Evolutionary conservation across 2,113 vertebrate genomes (phyloP).

Genomic region (Alligator mississippiensis): DNA sequence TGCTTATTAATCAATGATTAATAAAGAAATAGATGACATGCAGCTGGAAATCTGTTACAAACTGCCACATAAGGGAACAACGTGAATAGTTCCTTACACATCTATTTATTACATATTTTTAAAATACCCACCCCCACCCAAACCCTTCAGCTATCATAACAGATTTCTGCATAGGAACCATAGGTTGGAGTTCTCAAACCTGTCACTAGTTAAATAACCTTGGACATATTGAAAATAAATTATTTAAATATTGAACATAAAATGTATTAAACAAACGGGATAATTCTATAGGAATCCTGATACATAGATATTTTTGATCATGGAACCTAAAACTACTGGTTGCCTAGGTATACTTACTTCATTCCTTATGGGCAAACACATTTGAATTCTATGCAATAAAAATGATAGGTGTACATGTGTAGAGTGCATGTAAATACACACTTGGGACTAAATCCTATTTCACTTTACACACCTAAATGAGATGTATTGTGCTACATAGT

Average conservation of each 20-base stretch:
- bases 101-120: rapidly evolving
- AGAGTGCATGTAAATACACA: background rate
- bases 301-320: background rate
- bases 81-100: background rate
- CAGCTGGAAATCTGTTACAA: background rate
- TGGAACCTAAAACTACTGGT: background rate
- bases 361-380: background rate
- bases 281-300: background rate
- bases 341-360: background rate
- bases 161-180: background rate
- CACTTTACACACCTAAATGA: too few relatives aligned
- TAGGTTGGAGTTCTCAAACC: background rate
- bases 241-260: background rate
- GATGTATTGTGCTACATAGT: too few relatives aligned
- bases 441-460: background rate
- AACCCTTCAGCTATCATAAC: background rate
- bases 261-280: background rate
- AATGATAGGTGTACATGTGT: background rate
- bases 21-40: background rate
- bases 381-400: background rate
- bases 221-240: background rate
- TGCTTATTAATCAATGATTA: background rate
- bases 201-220: rapidly evolving
- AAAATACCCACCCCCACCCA: background rate
- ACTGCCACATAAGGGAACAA: background rate